Conservation (phyloP, 37 sponge, comb jelly and placozoan species). For the Oscarella lobularis region DNA sequence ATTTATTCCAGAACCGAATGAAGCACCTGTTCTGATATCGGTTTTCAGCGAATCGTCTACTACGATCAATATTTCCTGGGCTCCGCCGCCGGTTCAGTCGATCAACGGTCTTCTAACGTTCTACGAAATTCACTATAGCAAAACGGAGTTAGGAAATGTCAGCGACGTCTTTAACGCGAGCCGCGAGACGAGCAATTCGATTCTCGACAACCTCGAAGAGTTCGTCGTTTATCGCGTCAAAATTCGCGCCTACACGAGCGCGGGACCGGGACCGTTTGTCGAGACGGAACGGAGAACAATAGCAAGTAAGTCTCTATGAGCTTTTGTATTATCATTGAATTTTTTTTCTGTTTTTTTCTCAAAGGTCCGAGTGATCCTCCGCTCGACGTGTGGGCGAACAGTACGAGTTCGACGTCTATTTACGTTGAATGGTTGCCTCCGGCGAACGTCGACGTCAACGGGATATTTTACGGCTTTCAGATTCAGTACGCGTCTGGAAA, state of each 20-base stretch:
- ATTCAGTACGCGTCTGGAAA: too few species aligned
- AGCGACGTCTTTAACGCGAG: background rate
- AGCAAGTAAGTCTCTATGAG: background rate
- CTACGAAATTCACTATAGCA: background rate
- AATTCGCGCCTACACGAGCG: background rate
- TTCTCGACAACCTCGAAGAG: background rate
- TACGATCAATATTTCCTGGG: background rate
- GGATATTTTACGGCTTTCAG: too few species aligned
- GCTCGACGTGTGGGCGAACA: background rate
- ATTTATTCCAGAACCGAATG: background rate
- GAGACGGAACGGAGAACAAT: too few species aligned
- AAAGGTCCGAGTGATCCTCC: background rate
- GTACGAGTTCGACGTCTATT: background rate
- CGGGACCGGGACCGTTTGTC: background rate
- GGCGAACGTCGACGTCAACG: background rate
- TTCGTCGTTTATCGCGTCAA: background rate
- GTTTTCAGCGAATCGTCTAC: background rate
- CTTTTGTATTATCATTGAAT: background rate
- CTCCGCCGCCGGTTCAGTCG: background rate
- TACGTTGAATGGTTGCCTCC: background rate
- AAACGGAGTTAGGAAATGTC: background rate
- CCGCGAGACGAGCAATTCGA: background rate
- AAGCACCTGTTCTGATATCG: background rate
- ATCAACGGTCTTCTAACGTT: background rate
- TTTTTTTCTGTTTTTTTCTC: background rate